Percentiles rank a stretch among this genome's conserved stretches.
Conservation (phyloP, 30 jellyfish, hydroid and myxozoan species). For the Chrysaora quinquecirrha region DNA sequence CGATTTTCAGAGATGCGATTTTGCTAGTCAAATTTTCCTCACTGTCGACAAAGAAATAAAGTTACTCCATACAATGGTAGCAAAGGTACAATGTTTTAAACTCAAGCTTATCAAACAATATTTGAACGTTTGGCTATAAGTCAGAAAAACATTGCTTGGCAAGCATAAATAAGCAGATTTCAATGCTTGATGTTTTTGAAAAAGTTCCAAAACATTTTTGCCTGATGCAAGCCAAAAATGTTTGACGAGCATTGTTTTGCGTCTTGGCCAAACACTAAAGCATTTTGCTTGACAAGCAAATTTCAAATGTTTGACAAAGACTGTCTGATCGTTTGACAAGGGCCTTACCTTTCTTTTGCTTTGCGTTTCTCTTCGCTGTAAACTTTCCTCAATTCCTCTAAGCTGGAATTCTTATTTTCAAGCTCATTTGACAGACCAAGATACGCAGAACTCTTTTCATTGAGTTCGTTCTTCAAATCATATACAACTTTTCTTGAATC, state of each 20-base stretch:
- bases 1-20: neutral
- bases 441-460: slow-evolving; percentile 7
- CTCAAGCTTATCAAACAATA: too few species aligned
- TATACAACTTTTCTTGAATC: slow-evolving; percentile 21
- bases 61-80: too few species aligned
- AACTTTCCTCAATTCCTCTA: slow-evolving; percentile 1
- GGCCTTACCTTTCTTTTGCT: slow-evolving; percentile 33
- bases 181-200: too few species aligned
- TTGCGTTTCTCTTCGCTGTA: neutral
- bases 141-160: too few species aligned
- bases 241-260: too few species aligned
- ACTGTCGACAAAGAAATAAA: slow-evolving; percentile 14
- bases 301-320: neutral
- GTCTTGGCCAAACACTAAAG: too few species aligned
- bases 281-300: too few species aligned
- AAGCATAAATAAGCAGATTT: too few species aligned
- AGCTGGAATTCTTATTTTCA: neutral
- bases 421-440: slow-evolving; percentile 1
- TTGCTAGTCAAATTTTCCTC: slow-evolving; percentile 4
- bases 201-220: too few species aligned
- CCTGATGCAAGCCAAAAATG: too few species aligned
- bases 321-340: neutral
- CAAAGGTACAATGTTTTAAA: too few species aligned
- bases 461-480: slow-evolving; percentile 32
- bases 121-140: too few species aligned